Percentiles rank a stretch among this genome's conserved stretches.
phyloP scores from a whole-genome alignment of 2,113 vertebrate species.

The Eudyptes chrysolophus region DNA sequence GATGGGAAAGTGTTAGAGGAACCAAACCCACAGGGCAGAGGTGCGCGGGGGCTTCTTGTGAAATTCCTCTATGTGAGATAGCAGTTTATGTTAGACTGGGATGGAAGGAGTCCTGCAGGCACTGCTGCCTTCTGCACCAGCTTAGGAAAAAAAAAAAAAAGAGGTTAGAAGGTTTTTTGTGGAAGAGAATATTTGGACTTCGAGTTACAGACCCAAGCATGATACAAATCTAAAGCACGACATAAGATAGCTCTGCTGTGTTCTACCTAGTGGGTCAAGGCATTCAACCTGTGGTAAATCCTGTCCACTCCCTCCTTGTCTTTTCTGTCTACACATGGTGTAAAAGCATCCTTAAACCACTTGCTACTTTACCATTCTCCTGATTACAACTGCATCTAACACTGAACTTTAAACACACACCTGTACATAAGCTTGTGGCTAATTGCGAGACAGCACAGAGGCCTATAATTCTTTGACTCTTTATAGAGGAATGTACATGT shows the following conservation, averaged over 20 bases:
- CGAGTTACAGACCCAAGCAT: neutral
- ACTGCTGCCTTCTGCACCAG: neutral
- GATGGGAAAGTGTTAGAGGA: neutral
- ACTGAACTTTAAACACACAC: neutral
- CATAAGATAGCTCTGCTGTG: neutral
- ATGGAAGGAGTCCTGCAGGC: neutral
- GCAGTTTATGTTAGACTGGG: neutral
- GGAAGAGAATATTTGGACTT: neutral
- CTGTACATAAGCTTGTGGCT: neutral
- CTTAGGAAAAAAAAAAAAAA: neutral
- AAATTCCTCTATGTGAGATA: neutral
- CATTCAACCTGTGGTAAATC: neutral
- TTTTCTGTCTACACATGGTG: neutral
- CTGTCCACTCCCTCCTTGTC: neutral
- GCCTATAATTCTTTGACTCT: conserved; percentile 34
- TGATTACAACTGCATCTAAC: neutral
- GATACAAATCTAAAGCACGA: neutral
- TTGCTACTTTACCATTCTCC: neutral
- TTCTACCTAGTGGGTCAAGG: neutral
- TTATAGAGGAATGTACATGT: conserved; percentile 5
- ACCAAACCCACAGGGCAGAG: neutral
- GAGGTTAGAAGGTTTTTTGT: neutral
- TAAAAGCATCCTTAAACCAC: neutral
- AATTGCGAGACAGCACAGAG: neutral
- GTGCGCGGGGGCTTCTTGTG: neutral